phyloP scores from a whole-genome alignment of 2,113 vertebrate genomes.

The Paramormyrops kingsleyae region DNA sequence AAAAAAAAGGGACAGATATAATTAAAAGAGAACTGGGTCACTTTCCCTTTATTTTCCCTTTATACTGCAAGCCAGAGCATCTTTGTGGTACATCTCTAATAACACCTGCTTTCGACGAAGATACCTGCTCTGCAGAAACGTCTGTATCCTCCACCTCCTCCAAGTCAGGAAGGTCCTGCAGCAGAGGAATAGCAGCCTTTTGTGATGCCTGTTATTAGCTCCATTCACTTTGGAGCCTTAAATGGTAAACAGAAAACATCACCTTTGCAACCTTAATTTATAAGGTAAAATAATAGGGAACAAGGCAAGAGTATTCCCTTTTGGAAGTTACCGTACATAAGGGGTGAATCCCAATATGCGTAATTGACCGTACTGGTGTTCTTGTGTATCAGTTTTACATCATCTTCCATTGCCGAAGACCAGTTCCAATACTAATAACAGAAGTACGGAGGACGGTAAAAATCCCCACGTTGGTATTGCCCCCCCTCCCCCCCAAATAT shows the following conservation, averaged over 20 bases:
- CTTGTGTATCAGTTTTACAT: too few species aligned
- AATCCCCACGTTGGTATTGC: too few species aligned
- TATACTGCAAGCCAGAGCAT: neutral
- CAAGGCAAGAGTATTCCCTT: neutral
- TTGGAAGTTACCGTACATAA: neutral
- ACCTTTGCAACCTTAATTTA: neutral
- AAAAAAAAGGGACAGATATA: neutral
- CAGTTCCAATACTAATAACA: too few species aligned
- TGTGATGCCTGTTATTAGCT: neutral
- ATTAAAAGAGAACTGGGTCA: neutral
- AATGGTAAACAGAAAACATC: neutral
- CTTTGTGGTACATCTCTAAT: neutral
- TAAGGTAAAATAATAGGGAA: neutral
- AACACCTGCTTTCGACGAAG: neutral
- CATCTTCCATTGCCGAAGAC: too few species aligned
- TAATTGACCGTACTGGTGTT: too few species aligned
- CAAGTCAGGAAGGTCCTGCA: conserved; percentile 82
- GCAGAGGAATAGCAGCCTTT: conserved; percentile 19
- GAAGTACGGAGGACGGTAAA: too few species aligned
- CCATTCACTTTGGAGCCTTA: neutral
- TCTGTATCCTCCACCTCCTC: conserved; percentile 59
- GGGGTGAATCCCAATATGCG: too few species aligned
- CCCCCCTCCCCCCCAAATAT: too few species aligned
- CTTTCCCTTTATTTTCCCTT: neutral
- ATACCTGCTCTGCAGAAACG: conserved; percentile 38